phyloP scores from a whole-genome alignment of 2,888 invertebrate genomes.

The Alcis repandata region DNA sequence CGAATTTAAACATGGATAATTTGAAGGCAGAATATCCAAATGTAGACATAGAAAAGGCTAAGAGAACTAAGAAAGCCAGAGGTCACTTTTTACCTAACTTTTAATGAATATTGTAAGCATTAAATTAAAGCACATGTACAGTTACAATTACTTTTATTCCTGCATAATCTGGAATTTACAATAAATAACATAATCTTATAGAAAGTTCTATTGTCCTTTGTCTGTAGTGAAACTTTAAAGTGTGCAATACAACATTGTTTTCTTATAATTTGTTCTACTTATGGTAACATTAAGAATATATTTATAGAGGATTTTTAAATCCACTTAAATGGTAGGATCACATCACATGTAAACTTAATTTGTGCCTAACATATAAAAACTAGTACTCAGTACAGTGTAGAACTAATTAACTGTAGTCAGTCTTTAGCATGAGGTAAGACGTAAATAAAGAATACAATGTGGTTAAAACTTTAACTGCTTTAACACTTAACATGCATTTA shows the following conservation, averaged over 20 bases:
- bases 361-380: no score
- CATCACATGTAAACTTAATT: no score
- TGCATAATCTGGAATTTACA: no score
- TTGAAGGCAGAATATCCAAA: slow-evolving; percentile 91
- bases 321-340: no score
- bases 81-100: slow-evolving; percentile 83
- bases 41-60: slow-evolving; percentile 90
- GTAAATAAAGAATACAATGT: no score
- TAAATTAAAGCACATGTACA: not conserved
- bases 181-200: not conserved
- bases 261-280: not conserved
- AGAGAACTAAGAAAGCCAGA: slow-evolving; percentile 83
- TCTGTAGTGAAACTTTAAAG: not conserved
- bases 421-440: no score
- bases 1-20: slow-evolving; percentile 90
- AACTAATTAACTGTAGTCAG: no score
- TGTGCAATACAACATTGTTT: no score
- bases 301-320: not conserved
- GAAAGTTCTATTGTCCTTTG: not conserved
- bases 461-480: no score
- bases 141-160: slow-evolving; percentile 10
- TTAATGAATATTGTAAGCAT: slow-evolving; percentile 29
- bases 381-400: no score
- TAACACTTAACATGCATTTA: no score
- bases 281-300: not conserved